Conservation (phyloP, 2,888 invertebrate genomes). For the Campoplex capitator region DNA sequence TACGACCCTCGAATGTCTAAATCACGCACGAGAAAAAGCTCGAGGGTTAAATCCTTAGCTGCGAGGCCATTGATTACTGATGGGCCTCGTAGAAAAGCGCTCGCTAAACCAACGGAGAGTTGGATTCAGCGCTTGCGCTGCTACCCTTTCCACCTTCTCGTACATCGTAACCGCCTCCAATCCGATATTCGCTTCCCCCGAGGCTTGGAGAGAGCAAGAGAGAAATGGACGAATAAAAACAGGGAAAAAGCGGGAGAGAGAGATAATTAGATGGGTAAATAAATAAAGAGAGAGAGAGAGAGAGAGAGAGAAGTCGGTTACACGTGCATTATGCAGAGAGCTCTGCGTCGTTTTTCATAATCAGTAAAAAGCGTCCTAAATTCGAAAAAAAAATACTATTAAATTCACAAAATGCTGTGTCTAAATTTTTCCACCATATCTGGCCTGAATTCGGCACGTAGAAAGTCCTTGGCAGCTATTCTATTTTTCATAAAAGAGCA, state of each 20-base stretch:
- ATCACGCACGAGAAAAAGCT: constrained; percentile 24
- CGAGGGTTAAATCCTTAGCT: constrained; percentile 65
- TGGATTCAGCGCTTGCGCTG: constrained; percentile 68
- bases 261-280: background rate
- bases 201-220: background rate
- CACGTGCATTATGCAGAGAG: background rate
- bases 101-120: constrained; percentile 41
- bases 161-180: constrained; percentile 18
- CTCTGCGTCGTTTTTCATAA: background rate
- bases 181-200: background rate
- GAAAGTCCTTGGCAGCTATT: background rate
- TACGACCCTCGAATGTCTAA: constrained; percentile 16
- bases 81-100: constrained; percentile 59
- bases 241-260: background rate
- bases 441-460: background rate
- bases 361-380: background rate
- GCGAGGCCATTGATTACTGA: constrained; percentile 75
- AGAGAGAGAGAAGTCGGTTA: background rate
- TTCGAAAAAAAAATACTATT: too few species aligned
- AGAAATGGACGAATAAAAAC: background rate
- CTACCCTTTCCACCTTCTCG: constrained; percentile 31
- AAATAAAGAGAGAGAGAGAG: background rate
- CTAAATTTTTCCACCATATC: background rate
- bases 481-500: background rate
- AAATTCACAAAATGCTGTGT: background rate